Base-by-base conservation (phyloP, 2,797 vertebrate species). In the Clarias platycephalus region DNA sequence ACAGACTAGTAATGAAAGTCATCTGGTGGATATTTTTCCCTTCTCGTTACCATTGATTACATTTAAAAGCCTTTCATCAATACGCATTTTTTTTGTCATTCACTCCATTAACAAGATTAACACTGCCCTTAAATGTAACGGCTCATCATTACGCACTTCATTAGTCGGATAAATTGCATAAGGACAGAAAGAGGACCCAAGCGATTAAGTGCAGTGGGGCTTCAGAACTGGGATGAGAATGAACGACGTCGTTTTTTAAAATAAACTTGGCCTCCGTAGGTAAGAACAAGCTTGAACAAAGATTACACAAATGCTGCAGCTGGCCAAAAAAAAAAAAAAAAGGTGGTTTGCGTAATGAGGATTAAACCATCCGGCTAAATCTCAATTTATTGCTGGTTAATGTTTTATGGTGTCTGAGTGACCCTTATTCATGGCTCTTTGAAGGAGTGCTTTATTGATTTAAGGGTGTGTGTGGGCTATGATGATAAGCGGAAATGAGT, bases 361-460 rank as follows among this genome's bases (percentile, higher is more conserved):
- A 72, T 72, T 60, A 74, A 82, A 74, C 34, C 31, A 49, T 18
- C 15, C 15, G 0, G 15, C 37, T 44, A n/a, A 28, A 63, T 63
- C 24, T 62, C 20, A 31, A 0, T 84, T 84, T 84, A 80, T 72
- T 72, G 67, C 67, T 55, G 13, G 6, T 7, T 37, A 5, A 26
- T 78, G 63, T 70, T 84, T 80, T 67, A 83, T 83, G 24, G 74
- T n/a, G 0, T 83, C 22, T 64, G 62, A 60, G 26, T 53, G 37
- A 85, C 58, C 68, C 68, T 74, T 78, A 81, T 66, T 80, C 78
- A 80, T 20, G 49, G 64, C 80, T 66, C 53, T 40, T 37, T 68
- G 28, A 80, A 80, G 87, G 82, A 66, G 82, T 78, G 81, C 55
- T 82, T 66, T 80, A 31, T 70, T 74, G 53, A 49, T 84, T 49